Conservation (phyloP, 1,140 invertebrate species). For the Belonocnema kinseyi region DNA sequence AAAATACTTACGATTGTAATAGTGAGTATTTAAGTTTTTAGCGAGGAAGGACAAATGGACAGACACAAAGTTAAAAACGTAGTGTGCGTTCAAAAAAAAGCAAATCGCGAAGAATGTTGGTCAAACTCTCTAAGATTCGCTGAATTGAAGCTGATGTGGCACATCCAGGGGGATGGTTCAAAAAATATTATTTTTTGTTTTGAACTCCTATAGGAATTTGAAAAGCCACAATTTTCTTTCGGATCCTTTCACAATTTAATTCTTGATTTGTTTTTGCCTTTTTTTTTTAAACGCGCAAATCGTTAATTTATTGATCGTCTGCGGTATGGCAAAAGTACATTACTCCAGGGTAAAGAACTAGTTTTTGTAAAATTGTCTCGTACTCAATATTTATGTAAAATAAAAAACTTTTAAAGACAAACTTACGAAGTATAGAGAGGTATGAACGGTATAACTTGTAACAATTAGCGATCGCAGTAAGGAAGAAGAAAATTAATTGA, state of each 20-base stretch:
- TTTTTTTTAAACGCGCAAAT: slow-evolving; percentile 15
- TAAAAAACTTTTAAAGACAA: slow-evolving; percentile 49
- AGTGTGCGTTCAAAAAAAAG: slow-evolving; percentile 41
- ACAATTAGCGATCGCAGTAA: slow-evolving; percentile 44
- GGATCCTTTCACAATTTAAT: not conserved
- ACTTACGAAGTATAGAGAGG: slow-evolving; percentile 38
- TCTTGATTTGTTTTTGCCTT: not conserved
- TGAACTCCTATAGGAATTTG: slow-evolving; percentile 34
- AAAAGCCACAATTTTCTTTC: not conserved
- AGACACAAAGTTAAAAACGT: slow-evolving; percentile 44
- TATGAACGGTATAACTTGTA: slow-evolving; percentile 43
- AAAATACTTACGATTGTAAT: slow-evolving; percentile 71
- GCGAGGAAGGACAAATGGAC: slow-evolving; percentile 49
- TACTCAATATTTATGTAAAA: slow-evolving; percentile 72
- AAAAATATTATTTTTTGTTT: no score
- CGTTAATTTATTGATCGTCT: slow-evolving; percentile 38
- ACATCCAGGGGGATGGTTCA: no score
- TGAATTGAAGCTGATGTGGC: no score
- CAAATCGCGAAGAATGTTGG: slow-evolving; percentile 30
- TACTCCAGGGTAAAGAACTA: slow-evolving; percentile 67
- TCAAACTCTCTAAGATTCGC: not conserved
- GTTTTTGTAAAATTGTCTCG: slow-evolving; percentile 72
- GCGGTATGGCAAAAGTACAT: slow-evolving; percentile 54
- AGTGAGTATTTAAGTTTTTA: slow-evolving; percentile 71
- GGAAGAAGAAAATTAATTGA: slow-evolving; percentile 49